Evolutionary conservation across 2,797 vertebrate genomes (phyloP), one percentile per base, ranked within the genome.

Genomic region (Acanthis flammea): DNA sequence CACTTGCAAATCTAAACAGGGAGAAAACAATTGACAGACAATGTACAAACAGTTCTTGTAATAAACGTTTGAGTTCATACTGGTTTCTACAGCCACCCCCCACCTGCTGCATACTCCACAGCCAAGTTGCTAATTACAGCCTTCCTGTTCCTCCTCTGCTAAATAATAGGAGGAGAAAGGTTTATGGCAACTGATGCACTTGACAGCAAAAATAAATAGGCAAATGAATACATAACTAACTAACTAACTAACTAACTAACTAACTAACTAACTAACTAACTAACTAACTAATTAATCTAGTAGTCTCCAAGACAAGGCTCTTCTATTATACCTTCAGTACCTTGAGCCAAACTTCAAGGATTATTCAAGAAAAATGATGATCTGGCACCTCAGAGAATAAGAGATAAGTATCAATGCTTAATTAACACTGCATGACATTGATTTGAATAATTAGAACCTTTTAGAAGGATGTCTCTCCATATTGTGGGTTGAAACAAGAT

Each of bases 391-490:
- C 42, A 28, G 50, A 96, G 54, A 60, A 60, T 53, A 84, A n/a
- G 66, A 91, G 63, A n/a, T 61, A 91, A 65, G 33, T 51, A 78
- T 57, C 70, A 93, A 92, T 72, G 70, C 57, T 78, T 96, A 94
- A 96, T 92, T 94, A 95, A 86, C 78, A 80, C 35, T 79, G 61
- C 39, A 61, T 91, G 71, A 83, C 65, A 93, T 86, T 88, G 78
- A 94, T 79, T 82, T 88, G 48, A 81, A 76, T 72, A 91, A 86
- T 86, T 1, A 89, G 35, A 88, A 83, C 22, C 37, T 70, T 90
- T 88, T 61, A 90, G 70, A 94, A 77, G 6, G 47, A 53, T 44
- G 11, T 21, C 18, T 88, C 14, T 86, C 30, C 68, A 7, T 51
- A 44, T 4, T 67, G 54, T 83, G 81, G 45, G 33, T 71, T 80